phyloP scores from a whole-genome alignment of 92 coral and sea anemone genomes.

The Plumapathes pennacea region DNA sequence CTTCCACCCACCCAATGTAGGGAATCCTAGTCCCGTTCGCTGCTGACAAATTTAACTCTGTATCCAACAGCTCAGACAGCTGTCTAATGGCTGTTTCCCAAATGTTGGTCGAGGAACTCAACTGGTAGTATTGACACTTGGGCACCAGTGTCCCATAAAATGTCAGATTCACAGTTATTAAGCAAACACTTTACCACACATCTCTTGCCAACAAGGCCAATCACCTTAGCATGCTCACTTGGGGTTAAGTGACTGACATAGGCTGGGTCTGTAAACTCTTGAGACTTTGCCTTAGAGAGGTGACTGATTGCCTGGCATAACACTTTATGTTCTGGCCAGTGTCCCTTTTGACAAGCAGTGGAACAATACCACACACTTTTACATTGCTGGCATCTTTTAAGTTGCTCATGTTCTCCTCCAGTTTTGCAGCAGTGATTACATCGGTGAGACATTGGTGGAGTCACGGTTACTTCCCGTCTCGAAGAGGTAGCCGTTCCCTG shows the following conservation, averaged over 20 bases:
- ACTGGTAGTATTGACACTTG: slow-evolving; percentile 61
- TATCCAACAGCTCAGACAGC: slow-evolving; percentile 37
- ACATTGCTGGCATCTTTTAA: slow-evolving; percentile 46
- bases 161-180: slow-evolving; percentile 39
- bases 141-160: slow-evolving; percentile 69
- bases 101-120: slow-evolving; percentile 24
- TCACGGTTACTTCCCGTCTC: slow-evolving; percentile 56
- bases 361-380: slow-evolving; percentile 63
- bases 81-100: slow-evolving; percentile 29
- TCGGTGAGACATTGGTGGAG: slow-evolving; percentile 42
- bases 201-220: slow-evolving; percentile 48
- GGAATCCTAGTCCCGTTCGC: slow-evolving; percentile 49
- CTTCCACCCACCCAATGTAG: slow-evolving; percentile 37
- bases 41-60: slow-evolving; percentile 29
- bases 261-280: slow-evolving; percentile 27
- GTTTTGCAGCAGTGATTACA: slow-evolving; percentile 51
- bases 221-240: slow-evolving; percentile 48
- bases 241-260: slow-evolving; percentile 59
- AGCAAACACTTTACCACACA: slow-evolving; percentile 63
- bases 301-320: slow-evolving; percentile 53
- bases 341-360: slow-evolving; percentile 42
- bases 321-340: slow-evolving; percentile 54
- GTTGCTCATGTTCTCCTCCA: slow-evolving; percentile 14
- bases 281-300: slow-evolving; percentile 19
- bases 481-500: slow-evolving; percentile 43